These are phyloP conservation scores for Sicus ferrugineus DNA, from an alignment of 2,888 invertebrate genomes.

Conservation along the genomic window DNA sequence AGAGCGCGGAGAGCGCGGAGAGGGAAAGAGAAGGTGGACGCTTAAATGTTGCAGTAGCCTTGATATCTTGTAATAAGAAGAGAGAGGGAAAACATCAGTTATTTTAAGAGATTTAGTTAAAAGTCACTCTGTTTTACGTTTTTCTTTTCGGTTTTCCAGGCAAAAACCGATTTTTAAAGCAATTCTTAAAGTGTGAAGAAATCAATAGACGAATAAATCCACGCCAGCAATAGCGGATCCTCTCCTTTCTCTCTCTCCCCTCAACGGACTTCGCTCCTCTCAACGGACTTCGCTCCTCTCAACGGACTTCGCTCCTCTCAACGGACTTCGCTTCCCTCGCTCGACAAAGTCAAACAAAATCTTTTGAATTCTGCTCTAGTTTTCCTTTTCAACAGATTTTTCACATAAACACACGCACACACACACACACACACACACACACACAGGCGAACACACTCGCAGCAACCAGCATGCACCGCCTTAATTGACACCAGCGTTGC, in stretches of 20 bases:
- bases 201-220: too few species aligned
- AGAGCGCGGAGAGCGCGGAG: too few species aligned
- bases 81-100: too few species aligned
- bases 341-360: slow-evolving; percentile 5
- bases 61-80: too few species aligned
- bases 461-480: background rate
- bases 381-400: slow-evolving; percentile 7
- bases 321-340: background rate
- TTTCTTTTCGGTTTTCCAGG: too few species aligned
- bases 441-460: slow-evolving; percentile 6
- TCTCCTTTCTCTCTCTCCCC: background rate
- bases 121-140: too few species aligned
- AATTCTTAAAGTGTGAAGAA: too few species aligned
- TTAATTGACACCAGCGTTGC: slow-evolving; percentile 31
- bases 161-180: too few species aligned
- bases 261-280: background rate
- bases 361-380: slow-evolving; percentile 26
- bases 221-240: too few species aligned
- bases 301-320: background rate
- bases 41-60: too few species aligned
- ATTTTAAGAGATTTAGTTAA: too few species aligned
- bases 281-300: background rate
- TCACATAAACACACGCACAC: slow-evolving; percentile 4
- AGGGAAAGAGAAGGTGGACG: too few species aligned
- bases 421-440: slow-evolving; percentile 13